Percentiles rank a stretch among this genome's conserved stretches.
Evolutionary conservation across 2,888 invertebrate genomes (phyloP).

Genomic region (Caenorhabditis angaria): DNA sequence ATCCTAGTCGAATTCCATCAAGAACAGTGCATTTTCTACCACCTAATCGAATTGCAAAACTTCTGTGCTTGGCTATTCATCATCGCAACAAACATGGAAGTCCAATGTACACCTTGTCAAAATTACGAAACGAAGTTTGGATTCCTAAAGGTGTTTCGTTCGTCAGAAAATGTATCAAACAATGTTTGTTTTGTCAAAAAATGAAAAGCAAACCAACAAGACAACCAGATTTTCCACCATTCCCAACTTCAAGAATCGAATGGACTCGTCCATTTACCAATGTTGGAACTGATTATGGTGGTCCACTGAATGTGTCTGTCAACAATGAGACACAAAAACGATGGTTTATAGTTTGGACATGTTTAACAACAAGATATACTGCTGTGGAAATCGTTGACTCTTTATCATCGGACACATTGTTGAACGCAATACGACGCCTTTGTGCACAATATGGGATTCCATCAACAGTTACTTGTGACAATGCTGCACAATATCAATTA

Average conservation of each 20-base stretch:
- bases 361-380: constrained; percentile 15
- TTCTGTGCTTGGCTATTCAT: constrained; percentile 1
- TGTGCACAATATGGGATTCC: constrained; percentile 14
- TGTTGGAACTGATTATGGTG: not conserved
- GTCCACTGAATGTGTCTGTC: constrained; percentile 28
- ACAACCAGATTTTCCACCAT: not conserved
- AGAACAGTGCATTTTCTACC: not conserved
- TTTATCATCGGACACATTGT: not conserved
- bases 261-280: not conserved
- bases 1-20: not conserved
- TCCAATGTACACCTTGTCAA: constrained; percentile 29
- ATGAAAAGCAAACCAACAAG: not conserved
- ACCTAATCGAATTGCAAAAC: not conserved
- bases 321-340: not conserved
- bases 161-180: constrained; percentile 51
- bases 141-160: constrained; percentile 59
- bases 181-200: not conserved
- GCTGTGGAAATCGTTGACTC: constrained; percentile 3
- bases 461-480: constrained; percentile 8
- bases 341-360: constrained; percentile 20
- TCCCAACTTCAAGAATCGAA: not conserved
- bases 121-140: constrained; percentile 64
- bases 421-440: constrained; percentile 10
- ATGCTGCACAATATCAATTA: constrained; percentile 13
- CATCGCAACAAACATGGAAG: constrained; percentile 13